Conservation (phyloP, 2,113 vertebrate species). For the Geococcyx californianus region DNA sequence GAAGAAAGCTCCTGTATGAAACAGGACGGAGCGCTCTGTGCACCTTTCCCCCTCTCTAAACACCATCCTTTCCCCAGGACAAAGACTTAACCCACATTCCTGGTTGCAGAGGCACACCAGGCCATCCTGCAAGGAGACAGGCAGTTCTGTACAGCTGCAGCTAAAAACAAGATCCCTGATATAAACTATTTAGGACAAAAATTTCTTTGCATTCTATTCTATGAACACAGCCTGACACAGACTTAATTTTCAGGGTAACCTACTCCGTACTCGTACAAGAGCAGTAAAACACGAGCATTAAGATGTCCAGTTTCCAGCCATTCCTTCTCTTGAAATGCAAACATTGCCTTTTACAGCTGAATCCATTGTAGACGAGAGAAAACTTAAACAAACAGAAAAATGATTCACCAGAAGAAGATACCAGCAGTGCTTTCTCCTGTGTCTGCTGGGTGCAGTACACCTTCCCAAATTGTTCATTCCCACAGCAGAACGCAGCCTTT, state of each 20-base stretch:
- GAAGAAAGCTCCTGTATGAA: not conserved
- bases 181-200: not conserved
- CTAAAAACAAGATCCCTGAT: not conserved
- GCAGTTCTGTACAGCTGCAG: fast-evolving
- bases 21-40: fast-evolving
- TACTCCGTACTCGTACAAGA: not conserved
- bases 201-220: not conserved
- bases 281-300: not conserved
- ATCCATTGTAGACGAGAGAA: not conserved
- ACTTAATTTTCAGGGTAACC: not conserved
- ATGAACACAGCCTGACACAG: fast-evolving
- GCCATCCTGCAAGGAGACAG: not conserved
- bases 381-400: not conserved
- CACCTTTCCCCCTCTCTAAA: fast-evolving
- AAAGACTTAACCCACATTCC: not conserved
- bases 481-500: not conserved
- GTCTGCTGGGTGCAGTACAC: fast-evolving
- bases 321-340: not conserved
- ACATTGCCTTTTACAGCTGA: not conserved
- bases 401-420: not conserved
- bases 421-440: fast-evolving
- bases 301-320: not conserved
- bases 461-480: not conserved
- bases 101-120: not conserved
- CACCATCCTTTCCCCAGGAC: not conserved